phyloP scores from a whole-genome alignment of 2,888 invertebrate genomes.

The Fragum fragum region DNA sequence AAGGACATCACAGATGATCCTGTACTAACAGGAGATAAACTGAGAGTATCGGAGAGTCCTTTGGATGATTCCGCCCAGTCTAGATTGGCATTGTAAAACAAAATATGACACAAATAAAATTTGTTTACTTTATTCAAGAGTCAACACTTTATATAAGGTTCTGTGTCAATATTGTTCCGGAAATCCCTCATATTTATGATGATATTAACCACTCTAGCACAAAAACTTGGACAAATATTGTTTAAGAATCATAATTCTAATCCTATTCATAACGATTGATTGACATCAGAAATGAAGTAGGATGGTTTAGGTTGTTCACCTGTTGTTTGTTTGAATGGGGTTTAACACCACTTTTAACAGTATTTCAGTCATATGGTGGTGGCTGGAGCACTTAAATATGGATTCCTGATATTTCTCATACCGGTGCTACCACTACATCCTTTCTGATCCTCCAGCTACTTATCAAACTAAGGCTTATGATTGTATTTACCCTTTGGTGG shows the following conservation, averaged over 20 bases:
- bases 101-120: background rate
- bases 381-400: background rate
- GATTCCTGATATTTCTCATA: background rate
- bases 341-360: too few species aligned
- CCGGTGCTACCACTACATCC: background rate
- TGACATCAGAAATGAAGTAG: too few species aligned
- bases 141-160: conserved; percentile 7
- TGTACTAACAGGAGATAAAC: too few species aligned
- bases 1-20: too few species aligned
- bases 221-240: background rate
- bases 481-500: background rate
- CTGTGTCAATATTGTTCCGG: conserved; percentile 20
- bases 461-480: background rate
- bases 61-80: too few species aligned
- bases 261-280: background rate
- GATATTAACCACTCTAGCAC: conserved; percentile 7
- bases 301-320: too few species aligned
- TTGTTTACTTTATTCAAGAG: conserved; percentile 8
- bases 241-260: background rate
- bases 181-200: background rate
- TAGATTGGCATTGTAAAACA: too few species aligned
- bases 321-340: too few species aligned
- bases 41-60: too few species aligned
- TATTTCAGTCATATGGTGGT: background rate
- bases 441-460: background rate